Evolutionary conservation across 2,888 invertebrate species (phyloP).

Genomic region (Drosophila subsilvestris): DNA sequence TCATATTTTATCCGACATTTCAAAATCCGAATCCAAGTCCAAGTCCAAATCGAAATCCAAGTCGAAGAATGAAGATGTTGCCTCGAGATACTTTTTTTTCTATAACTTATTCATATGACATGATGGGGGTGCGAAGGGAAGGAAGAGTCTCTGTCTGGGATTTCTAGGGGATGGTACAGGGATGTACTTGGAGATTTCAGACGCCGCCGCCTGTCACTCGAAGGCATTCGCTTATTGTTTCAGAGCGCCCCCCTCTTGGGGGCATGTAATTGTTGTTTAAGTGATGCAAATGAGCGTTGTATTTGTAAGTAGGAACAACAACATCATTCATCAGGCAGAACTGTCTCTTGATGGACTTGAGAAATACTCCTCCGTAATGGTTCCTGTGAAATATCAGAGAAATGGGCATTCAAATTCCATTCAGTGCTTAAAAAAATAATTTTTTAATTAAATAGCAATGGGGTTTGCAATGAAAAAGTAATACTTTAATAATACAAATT

Average conservation of each 20-base stretch:
- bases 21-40: neutral
- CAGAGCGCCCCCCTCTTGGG: constrained; percentile 42
- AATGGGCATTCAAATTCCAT: neutral
- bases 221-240: constrained; percentile 63
- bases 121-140: constrained; percentile 26
- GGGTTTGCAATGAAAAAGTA: no score
- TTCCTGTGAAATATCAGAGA: neutral
- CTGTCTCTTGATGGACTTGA: neutral
- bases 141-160: constrained; percentile 13
- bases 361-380: neutral
- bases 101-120: constrained; percentile 56
- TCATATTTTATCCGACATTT: constrained; percentile 42
- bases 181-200: constrained; percentile 16
- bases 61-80: constrained; percentile 1
- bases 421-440: no score
- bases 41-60: neutral
- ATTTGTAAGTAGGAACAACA: constrained; percentile 8
- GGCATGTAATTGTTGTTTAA: constrained; percentile 70
- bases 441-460: no score
- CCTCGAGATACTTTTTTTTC: constrained; percentile 55
- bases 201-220: constrained; percentile 49
- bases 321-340: constrained; percentile 1
- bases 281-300: constrained; percentile 70
- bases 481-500: no score
- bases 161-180: constrained; percentile 4